A percentile compares a stretch with the other conserved stretches of the same genome.
These are phyloP conservation scores for Upupa epops DNA, from an alignment of 2,113 vertebrate species.

Conservation along the genomic window DNA sequence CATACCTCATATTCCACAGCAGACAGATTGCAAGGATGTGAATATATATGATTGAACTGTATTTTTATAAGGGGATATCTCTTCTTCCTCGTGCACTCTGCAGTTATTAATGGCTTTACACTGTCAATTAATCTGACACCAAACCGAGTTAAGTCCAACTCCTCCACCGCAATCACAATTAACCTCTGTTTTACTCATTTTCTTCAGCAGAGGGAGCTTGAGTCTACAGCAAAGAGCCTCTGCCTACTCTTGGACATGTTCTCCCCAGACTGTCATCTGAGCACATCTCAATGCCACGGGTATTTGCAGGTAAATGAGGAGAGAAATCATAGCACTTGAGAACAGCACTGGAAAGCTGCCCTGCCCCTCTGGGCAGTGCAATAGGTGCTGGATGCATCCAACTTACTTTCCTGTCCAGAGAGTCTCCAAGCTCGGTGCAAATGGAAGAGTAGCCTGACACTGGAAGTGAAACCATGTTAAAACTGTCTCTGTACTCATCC, in stretches of 20 bases:
- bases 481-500: background rate
- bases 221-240: slow-evolving; percentile 25
- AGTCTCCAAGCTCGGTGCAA: background rate
- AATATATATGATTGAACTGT: background rate
- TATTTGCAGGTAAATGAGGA: background rate
- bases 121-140: background rate
- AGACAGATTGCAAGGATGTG: background rate
- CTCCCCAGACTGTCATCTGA: background rate
- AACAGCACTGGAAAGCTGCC: background rate
- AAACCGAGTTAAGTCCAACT: background rate
- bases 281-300: background rate
- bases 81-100: background rate
- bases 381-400: background rate
- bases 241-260: background rate
- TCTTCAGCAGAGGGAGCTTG: slow-evolving; percentile 69
- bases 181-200: slow-evolving; percentile 4
- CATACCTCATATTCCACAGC: background rate
- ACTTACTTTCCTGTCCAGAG: background rate
- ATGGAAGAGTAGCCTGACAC: background rate
- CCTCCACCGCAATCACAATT: background rate
- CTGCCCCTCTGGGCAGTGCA: background rate
- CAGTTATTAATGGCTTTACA: background rate
- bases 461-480: background rate
- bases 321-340: background rate
- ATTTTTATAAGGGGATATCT: background rate